Evolutionary conservation across 1,140 invertebrate species (phyloP).

Genomic region (Drosophila carrolli): DNA sequence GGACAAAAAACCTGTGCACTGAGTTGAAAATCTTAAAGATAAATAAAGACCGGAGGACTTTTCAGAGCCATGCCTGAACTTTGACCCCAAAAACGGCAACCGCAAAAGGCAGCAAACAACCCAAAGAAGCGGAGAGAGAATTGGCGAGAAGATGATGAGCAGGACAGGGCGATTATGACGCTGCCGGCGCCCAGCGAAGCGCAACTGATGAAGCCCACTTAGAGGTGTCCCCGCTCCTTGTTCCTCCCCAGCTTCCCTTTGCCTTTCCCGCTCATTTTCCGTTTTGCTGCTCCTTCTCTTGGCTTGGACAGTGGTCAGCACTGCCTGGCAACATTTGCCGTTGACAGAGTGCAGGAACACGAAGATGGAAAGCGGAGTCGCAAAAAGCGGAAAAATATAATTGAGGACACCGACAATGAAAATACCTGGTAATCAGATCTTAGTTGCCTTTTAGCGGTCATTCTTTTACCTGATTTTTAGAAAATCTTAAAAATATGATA

Average conservation of each 20-base stretch:
- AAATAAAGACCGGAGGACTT: conserved; percentile 71
- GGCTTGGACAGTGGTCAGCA: conserved; percentile 44
- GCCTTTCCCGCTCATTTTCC: conserved; percentile 21
- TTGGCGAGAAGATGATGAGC: conserved; percentile 45
- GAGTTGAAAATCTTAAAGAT: conserved; percentile 84
- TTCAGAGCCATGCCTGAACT: conserved; percentile 51
- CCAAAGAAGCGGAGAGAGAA: conserved; percentile 21
- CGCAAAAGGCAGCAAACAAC: conserved; percentile 52
- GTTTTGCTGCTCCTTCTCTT: conserved; percentile 1
- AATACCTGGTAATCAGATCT: neutral
- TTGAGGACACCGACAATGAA: neutral
- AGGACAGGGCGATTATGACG: conserved; percentile 66
- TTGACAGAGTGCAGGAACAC: conserved; percentile 65
- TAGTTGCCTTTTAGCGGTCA: no score
- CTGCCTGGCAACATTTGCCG: conserved; percentile 70
- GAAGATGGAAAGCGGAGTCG: conserved; percentile 27
- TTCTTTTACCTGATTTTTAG: neutral
- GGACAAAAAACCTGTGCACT: conserved; percentile 68
- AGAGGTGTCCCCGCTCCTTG: conserved; percentile 63
- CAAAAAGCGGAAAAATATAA: conserved; percentile 23
- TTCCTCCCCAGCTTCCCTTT: neutral
- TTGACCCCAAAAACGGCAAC: conserved; percentile 74
- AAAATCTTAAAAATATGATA: no score
- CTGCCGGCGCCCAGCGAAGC: conserved; percentile 66
- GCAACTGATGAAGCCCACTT: conserved; percentile 80